phyloP scores from a whole-genome alignment of 2,113 vertebrate species.

The Galbula dea region DNA sequence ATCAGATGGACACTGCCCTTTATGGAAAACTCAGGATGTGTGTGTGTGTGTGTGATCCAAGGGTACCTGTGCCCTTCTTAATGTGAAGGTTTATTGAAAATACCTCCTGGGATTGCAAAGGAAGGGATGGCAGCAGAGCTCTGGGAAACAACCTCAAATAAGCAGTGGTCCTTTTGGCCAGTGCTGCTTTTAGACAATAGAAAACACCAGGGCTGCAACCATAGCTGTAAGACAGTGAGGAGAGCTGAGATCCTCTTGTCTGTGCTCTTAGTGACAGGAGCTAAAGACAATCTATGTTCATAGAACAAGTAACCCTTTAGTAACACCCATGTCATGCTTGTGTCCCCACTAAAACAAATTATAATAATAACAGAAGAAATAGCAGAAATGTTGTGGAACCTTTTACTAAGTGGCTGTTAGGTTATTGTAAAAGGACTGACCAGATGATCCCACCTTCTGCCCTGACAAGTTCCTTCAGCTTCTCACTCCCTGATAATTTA shows the following conservation, averaged over 20 bases:
- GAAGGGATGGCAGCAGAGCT: background rate
- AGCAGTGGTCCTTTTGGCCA: background rate
- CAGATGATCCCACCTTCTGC: no score
- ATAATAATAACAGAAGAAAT: no score
- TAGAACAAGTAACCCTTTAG: background rate
- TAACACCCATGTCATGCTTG: background rate
- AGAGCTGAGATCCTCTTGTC: background rate
- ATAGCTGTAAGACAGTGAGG: background rate
- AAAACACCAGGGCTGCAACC: background rate
- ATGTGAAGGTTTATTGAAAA: background rate
- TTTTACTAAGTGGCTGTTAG: background rate
- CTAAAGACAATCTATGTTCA: background rate
- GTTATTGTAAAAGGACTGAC: background rate
- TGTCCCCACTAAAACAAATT: background rate
- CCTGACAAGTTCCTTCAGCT: no score
- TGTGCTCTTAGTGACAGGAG: background rate
- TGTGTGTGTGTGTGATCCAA: background rate
- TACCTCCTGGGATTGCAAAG: background rate
- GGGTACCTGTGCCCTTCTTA: background rate
- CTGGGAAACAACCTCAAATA: background rate
- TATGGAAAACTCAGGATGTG: background rate
- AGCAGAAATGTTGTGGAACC: background rate
- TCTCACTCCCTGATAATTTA: no score
- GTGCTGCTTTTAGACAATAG: background rate
- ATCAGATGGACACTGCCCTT: background rate